A percentile compares a stretch with the other conserved stretches of the same genome.
Evolutionary conservation across 2,888 invertebrate species (phyloP).

Genomic region (Microctonus hyperodae): DNA sequence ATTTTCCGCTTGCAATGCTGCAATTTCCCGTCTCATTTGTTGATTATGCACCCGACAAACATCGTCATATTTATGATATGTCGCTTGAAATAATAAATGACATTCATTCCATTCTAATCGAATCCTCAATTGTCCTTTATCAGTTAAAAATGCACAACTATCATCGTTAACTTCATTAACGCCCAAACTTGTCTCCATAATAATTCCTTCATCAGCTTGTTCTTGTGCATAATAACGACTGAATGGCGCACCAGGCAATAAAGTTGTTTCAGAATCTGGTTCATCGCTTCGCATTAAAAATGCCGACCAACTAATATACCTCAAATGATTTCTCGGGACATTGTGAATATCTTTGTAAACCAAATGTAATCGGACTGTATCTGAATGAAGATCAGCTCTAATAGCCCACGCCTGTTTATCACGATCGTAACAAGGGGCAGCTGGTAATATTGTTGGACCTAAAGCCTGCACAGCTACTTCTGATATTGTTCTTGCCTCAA

Average conservation of each 20-base stretch:
- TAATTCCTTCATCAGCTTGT: constrained; percentile 78
- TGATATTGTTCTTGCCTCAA: constrained; percentile 75
- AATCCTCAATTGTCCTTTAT: constrained; percentile 76
- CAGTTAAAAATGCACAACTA: constrained; percentile 74
- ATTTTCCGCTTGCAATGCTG: constrained; percentile 83
- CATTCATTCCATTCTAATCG: constrained; percentile 86
- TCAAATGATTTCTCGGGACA: constrained; percentile 79
- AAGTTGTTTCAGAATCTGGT: constrained; percentile 69
- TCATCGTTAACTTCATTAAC: constrained; percentile 77
- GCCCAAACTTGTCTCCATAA: constrained; percentile 80
- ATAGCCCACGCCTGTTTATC: constrained; percentile 83
- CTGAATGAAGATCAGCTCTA: constrained; percentile 79
- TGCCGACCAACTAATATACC: constrained; percentile 76
- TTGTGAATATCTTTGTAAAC: constrained; percentile 79
- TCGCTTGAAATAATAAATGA: constrained; percentile 80
- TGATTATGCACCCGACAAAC: constrained; percentile 80
- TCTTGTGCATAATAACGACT: constrained; percentile 84
- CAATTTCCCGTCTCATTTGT: constrained; percentile 84
- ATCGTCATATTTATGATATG: constrained; percentile 85
- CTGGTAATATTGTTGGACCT: constrained; percentile 66
- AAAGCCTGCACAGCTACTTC: constrained; percentile 67
- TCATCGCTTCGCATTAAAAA: constrained; percentile 72
- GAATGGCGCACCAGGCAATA: constrained; percentile 77
- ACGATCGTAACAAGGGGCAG: constrained; percentile 76
- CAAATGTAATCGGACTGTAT: constrained; percentile 76